Base-by-base conservation (phyloP, 1,140 invertebrate genomes). In the Drosophila biarmipes region DNA sequence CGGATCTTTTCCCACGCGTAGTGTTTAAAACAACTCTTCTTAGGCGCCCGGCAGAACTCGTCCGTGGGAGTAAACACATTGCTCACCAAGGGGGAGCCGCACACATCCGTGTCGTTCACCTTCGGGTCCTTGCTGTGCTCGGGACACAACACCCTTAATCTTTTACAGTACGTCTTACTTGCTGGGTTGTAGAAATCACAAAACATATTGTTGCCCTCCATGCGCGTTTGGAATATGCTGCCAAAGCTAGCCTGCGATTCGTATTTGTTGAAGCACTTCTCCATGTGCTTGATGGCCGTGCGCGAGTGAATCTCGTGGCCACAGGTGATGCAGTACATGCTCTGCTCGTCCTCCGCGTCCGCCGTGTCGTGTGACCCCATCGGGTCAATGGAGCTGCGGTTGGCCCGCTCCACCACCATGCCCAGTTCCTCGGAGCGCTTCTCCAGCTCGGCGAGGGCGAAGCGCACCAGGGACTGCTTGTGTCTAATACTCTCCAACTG, bases 81-180 rank as follows among this genome's bases (percentile, higher is more conserved):
- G 12, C 94, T 94, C 0, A 97, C 96, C 0, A 99, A 90, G 0
- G 98, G 98, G 92, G 96, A 98, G 0, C 98, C 98, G 92, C 98
- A 99, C 0, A 99, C 96, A 84, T 97, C 96, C 10, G 94, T 94
- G 73, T 96, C 96, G 56, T 93, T 94, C 31, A 98, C 95, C 93
- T 98, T 98, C 0, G 97, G 96, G 90, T 99, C 98, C 93, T 99
- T 99, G 66, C 96, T 97, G 92, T 99, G 99, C 90, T 99, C 99
- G 0, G 99, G 98, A 92, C 99, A 99, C 21, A 99, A 93, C 2
- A 99, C 97, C 76, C 97, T 94, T 14, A 99, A 92, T 49, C 98
- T 93, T 93, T 99, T 99, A 92, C 98, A 99, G 90, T 99, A 99
- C 0, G 98, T 99, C 55, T 95, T 94, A 86, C 96, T 98, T 2